Percentiles rank a stretch among this genome's conserved stretches.
Evolutionary conservation across 1,140 invertebrate genomes (phyloP).

Genomic region (Mesaphorura yosii): DNA sequence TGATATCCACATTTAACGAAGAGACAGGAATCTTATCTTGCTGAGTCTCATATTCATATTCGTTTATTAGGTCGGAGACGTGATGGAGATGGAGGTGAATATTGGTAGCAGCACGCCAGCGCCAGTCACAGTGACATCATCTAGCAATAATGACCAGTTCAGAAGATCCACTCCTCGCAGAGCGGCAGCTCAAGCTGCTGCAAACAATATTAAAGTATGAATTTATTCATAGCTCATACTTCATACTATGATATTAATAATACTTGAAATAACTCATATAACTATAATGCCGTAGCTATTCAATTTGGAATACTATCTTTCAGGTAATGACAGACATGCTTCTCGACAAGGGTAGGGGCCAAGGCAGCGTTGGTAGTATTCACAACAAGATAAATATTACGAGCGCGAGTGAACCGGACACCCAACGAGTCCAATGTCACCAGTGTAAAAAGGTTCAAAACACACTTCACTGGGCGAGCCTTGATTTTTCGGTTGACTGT

Average conservation of each 20-base stretch:
- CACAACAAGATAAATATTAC: neutral
- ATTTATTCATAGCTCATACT: neutral
- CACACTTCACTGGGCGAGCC: neutral
- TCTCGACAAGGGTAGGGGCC: no score
- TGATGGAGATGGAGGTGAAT: slow-evolving; percentile 7
- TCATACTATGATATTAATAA: neutral
- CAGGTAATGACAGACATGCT: no score
- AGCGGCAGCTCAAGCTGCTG: slow-evolving; percentile 33
- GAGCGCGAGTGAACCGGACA: slow-evolving; percentile 12
- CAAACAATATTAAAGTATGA: slow-evolving; percentile 34
- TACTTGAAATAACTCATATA: no score
- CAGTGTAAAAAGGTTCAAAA: slow-evolving; percentile 24
- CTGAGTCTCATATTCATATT: neutral
- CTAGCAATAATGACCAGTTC: neutral
- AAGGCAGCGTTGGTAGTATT: no score
- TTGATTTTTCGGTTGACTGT: neutral
- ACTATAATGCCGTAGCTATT: no score
- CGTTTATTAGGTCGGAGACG: neutral
- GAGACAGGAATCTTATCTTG: neutral
- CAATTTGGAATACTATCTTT: no score
- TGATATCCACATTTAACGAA: neutral
- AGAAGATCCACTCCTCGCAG: slow-evolving; percentile 26
- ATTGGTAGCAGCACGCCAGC: neutral
- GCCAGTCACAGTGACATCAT: neutral
- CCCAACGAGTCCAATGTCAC: slow-evolving; percentile 21